Percentiles rank a stretch among this genome's conserved stretches.
phyloP scores from a whole-genome alignment of 2,797 vertebrate genomes.

The Cryptoprocta ferox region DNA sequence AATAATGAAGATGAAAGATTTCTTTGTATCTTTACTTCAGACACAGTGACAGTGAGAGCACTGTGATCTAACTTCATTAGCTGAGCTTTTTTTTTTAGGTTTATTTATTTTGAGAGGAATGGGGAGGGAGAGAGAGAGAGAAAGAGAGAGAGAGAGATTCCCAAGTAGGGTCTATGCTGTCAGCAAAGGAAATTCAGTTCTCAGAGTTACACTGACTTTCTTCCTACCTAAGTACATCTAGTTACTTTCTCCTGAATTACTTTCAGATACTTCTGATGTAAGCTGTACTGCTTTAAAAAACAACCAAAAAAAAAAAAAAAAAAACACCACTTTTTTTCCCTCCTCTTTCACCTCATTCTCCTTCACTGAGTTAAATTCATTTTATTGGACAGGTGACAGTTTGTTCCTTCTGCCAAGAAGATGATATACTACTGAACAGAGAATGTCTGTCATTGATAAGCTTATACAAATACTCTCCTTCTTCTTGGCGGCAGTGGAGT shows the following conservation, averaged over 20 bases:
- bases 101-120: no score
- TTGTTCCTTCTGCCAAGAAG: conserved; percentile 45
- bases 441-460: conserved; percentile 73
- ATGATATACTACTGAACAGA: conserved; percentile 53
- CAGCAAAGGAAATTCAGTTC: not conserved
- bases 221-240: not conserved
- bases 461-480: not conserved
- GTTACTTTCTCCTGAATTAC: not conserved
- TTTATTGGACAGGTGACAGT: conserved; percentile 46
- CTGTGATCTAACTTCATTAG: not conserved
- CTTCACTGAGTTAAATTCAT: conserved; percentile 60
- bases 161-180: no score
- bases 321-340: fast-evolving
- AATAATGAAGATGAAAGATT: not conserved
- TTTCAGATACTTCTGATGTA: not conserved
- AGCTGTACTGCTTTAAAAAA: conserved; percentile 20
- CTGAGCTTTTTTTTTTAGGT: not conserved
- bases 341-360: conserved; percentile 39
- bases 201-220: not conserved
- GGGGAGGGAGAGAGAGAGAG: no score
- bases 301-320: not conserved
- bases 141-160: no score
- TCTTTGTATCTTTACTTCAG: not conserved
- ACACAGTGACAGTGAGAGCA: not conserved
- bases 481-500: not conserved